A percentile compares a stretch with the other conserved stretches of the same genome.
These are phyloP conservation scores for Arvicanthis niloticus DNA, from an alignment of 2,113 vertebrate species.

Conservation along the genomic window DNA sequence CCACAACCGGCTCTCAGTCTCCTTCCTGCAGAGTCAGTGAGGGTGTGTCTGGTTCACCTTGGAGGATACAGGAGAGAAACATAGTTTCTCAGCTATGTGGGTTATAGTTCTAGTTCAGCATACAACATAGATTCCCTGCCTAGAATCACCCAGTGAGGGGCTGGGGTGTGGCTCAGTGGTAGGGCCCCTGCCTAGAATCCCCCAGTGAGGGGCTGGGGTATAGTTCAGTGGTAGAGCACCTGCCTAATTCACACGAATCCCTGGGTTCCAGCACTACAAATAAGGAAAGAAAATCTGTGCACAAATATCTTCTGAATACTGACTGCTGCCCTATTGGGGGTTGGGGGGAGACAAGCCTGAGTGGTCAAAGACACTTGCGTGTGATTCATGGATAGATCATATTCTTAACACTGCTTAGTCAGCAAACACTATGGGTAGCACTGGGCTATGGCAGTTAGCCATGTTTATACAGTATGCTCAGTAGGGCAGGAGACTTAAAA, in stretches of 20 bases:
- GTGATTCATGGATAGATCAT: too few species aligned
- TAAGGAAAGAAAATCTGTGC: neutral
- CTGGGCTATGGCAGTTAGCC: neutral
- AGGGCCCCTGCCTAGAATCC: neutral
- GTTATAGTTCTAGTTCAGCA: neutral
- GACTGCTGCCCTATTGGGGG: neutral
- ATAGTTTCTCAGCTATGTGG: fast-evolving
- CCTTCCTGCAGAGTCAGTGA: neutral
- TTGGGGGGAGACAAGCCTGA: too few species aligned
- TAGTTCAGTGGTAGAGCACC: neutral
- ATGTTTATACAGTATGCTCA: neutral
- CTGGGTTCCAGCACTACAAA: neutral
- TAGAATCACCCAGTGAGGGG: neutral
- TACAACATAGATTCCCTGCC: neutral
- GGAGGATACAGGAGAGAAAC: neutral
- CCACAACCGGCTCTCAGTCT: too few species aligned
- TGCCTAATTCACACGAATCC: neutral
- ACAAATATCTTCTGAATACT: neutral
- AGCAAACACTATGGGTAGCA: fast-evolving
- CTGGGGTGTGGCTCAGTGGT: neutral
- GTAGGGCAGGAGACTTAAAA: neutral
- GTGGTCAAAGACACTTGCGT: neutral
- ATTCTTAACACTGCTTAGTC: neutral
- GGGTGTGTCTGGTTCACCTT: neutral
- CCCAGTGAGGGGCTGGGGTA: neutral